A percentile compares a stretch with the other conserved stretches of the same genome.
These are phyloP conservation scores for Drosophila ficusphila DNA, from an alignment of 1,140 invertebrate genomes.

Conservation along the genomic window DNA sequence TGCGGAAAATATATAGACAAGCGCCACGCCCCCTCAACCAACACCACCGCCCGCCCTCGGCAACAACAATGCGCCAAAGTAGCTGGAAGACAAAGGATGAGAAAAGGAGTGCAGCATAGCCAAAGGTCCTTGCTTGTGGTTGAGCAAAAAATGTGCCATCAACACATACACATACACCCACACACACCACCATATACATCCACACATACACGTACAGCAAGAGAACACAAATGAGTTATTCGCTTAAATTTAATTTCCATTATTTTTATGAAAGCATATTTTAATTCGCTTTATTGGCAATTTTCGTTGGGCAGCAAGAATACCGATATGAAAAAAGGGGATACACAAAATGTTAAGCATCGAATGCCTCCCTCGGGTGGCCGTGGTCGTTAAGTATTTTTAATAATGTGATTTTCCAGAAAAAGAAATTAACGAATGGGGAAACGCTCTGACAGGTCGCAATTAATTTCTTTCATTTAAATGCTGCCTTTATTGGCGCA, in stretches of 20 bases:
- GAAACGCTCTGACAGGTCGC: background rate
- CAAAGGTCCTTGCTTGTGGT: slow-evolving; percentile 21
- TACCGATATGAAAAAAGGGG: slow-evolving; percentile 21
- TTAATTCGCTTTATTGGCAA: slow-evolving; percentile 75
- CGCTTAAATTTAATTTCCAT: slow-evolving; percentile 76
- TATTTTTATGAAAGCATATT: slow-evolving; percentile 75
- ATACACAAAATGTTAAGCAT: slow-evolving; percentile 13
- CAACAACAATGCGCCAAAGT: slow-evolving; percentile 21
- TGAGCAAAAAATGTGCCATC: slow-evolving; percentile 49
- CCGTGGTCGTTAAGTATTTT: slow-evolving; percentile 33
- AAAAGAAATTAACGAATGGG: background rate
- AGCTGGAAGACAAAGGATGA: slow-evolving; percentile 26
- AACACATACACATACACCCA: too few species aligned
- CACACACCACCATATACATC: slow-evolving; percentile 19
- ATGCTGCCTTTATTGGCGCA: background rate
- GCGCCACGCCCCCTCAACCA: slow-evolving; percentile 50
- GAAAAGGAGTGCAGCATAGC: slow-evolving; percentile 16
- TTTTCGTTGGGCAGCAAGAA: slow-evolving; percentile 46
- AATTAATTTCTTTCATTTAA: slow-evolving; percentile 10
- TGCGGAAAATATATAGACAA: slow-evolving; percentile 63
- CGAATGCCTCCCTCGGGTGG: background rate
- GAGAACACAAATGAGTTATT: slow-evolving; percentile 37
- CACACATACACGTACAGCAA: slow-evolving; percentile 7
- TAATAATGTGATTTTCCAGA: slow-evolving; percentile 30
- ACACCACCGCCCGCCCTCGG: slow-evolving; percentile 9